Percentiles rank a stretch among this genome's conserved stretches.
These are phyloP conservation scores for Blastobasis lacticolella DNA, from an alignment of 2,888 invertebrate genomes.

Conservation along the genomic window DNA sequence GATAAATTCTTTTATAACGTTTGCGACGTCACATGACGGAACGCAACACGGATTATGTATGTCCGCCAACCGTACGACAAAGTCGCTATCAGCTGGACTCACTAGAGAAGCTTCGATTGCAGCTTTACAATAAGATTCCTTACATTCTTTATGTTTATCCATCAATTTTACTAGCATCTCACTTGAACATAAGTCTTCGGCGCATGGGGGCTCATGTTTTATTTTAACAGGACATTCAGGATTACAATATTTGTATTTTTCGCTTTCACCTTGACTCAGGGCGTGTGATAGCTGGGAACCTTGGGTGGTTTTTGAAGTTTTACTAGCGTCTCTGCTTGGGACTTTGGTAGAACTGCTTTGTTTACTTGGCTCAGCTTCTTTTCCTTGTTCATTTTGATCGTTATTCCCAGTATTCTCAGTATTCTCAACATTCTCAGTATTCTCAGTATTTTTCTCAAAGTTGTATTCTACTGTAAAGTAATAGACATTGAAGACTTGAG, in stretches of 20 bases:
- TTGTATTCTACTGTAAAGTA: conserved; percentile 60
- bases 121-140: not conserved
- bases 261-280: not conserved
- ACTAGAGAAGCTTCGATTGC: conserved; percentile 13
- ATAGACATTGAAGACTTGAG: conserved; percentile 43
- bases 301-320: not conserved
- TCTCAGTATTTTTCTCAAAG: conserved; percentile 23
- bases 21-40: conserved; percentile 50
- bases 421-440: not conserved
- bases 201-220: conserved; percentile 24
- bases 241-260: conserved; percentile 1
- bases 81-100: conserved; percentile 58
- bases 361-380: not conserved
- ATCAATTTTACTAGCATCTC: conserved; percentile 20
- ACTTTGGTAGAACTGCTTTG: not conserved
- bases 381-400: not conserved
- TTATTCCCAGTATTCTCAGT: not conserved
- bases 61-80: conserved; percentile 42
- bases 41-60: conserved; percentile 55
- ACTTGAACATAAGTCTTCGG: conserved; percentile 37
- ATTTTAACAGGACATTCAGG: not conserved
- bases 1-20: conserved; percentile 55
- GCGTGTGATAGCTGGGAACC: not conserved
- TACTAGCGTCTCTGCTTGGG: not conserved
- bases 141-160: conserved; percentile 29